Percentiles rank a stretch among this genome's conserved stretches.
Evolutionary conservation across 2,797 vertebrate species (phyloP).

Genomic region (Denticeps clupeoides): DNA sequence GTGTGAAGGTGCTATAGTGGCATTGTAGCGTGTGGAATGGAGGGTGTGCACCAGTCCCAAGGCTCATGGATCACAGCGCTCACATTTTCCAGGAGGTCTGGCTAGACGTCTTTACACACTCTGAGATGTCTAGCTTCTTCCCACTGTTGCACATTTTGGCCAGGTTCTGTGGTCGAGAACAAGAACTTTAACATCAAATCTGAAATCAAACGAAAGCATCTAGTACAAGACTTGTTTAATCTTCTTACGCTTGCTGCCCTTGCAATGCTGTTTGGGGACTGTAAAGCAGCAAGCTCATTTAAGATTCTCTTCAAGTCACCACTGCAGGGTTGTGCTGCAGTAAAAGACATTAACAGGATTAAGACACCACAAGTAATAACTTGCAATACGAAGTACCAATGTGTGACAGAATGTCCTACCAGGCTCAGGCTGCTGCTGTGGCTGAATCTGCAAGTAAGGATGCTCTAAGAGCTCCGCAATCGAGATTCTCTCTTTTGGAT

Average conservation of each 20-base stretch:
- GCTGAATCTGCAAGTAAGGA: conserved; percentile 79
- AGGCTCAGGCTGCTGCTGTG: conserved; percentile 48
- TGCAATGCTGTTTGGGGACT: conserved; percentile 88
- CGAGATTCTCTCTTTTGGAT: conserved; percentile 82
- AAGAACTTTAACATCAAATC: no score
- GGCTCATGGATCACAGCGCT: no score
- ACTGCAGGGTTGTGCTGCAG: conserved; percentile 37
- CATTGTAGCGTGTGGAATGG: no score
- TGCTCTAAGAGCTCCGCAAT: conserved; percentile 78
- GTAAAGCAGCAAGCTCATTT: conserved; percentile 79
- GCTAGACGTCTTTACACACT: conserved; percentile 64
- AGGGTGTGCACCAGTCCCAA: no score
- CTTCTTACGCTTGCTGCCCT: conserved; percentile 81
- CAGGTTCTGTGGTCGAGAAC: conserved; percentile 75
- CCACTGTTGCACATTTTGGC: conserved; percentile 83
- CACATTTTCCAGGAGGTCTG: conserved; percentile 27
- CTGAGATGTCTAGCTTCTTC: conserved; percentile 72
- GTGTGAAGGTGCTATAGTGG: no score
- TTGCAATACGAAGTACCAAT: no score
- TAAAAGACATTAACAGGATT: no score
- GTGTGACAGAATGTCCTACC: conserved; percentile 46
- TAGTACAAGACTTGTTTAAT: neutral
- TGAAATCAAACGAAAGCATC: neutral
- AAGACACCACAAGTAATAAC: no score
- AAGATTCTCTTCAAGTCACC: conserved; percentile 78